These are phyloP conservation scores for Caenorhabditis sp. DNA, from an alignment of 2,888 invertebrate species.

Conservation along the genomic window DNA sequence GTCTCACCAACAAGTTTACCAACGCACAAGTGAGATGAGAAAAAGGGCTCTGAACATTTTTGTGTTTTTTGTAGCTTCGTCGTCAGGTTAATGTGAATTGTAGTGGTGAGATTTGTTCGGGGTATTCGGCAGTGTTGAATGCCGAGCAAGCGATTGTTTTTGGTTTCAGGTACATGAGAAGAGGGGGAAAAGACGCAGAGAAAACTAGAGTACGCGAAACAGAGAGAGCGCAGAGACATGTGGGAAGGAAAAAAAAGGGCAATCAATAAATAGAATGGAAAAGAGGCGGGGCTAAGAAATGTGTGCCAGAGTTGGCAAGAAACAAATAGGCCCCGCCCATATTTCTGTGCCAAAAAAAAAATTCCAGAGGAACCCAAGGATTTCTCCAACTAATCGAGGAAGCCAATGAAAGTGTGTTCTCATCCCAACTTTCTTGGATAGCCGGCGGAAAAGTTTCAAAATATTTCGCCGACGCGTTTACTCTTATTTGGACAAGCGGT, in stretches of 20 bases:
- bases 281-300: too few species aligned
- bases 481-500: slow-evolving; percentile 56
- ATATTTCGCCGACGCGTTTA: slow-evolving; percentile 63
- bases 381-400: slow-evolving; percentile 55
- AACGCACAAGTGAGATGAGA: slow-evolving; percentile 34
- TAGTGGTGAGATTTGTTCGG: slow-evolving; percentile 52
- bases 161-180: slow-evolving; percentile 62
- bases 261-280: too few species aligned
- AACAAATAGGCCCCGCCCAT: too few species aligned
- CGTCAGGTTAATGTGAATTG: slow-evolving; percentile 45
- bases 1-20: slow-evolving; percentile 43
- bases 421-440: slow-evolving; percentile 28
- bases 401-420: slow-evolving; percentile 48
- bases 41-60: background rate
- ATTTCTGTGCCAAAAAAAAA: background rate
- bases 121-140: slow-evolving; percentile 49
- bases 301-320: too few species aligned
- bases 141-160: slow-evolving; percentile 53
- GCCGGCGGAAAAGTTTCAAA: slow-evolving; percentile 57
- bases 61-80: slow-evolving; percentile 36
- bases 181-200: too few species aligned
- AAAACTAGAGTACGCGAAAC: background rate
- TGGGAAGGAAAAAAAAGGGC: too few species aligned
- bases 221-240: background rate
- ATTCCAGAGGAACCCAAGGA: slow-evolving; percentile 55